Evolutionary conservation across 1,140 invertebrate species (phyloP).

Genomic region (Tetramorium simillimum): DNA sequence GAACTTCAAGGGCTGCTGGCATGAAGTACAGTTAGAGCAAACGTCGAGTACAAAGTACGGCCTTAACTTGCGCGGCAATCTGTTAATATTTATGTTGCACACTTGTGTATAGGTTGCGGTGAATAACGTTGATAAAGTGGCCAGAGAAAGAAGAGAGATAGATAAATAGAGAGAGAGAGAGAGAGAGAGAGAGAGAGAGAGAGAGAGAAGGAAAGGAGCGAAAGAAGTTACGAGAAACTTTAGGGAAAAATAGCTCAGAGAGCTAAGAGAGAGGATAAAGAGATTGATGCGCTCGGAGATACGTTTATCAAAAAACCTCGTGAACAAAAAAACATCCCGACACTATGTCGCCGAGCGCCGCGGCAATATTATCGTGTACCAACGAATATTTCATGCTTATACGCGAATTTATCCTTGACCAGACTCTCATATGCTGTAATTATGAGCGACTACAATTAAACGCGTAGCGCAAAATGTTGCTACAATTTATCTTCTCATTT

Average conservation of each 20-base stretch:
- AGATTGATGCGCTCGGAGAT: not conserved
- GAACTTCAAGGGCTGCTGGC: conserved; percentile 20
- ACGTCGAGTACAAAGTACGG: conserved; percentile 14
- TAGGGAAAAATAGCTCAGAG: not conserved
- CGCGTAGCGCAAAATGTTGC: not conserved
- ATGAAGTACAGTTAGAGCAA: not conserved
- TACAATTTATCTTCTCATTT: not conserved
- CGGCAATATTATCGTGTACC: conserved; percentile 2
- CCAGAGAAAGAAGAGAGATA: not conserved
- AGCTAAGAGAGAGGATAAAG: not conserved
- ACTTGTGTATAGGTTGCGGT: conserved; percentile 20
- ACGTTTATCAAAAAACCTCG: not conserved
- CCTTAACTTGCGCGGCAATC: conserved; percentile 25
- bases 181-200: not conserved
- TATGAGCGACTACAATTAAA: conserved; percentile 20
- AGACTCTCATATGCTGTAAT: not conserved
- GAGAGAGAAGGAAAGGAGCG: not conserved
- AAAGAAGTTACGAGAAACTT: conserved; percentile 16
- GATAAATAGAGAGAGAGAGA: not conserved
- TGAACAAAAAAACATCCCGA: not conserved
- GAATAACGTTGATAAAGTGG: conserved; percentile 33
- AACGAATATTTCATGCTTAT: conserved; percentile 36
- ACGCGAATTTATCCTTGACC: conserved; percentile 9
- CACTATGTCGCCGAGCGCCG: not conserved
- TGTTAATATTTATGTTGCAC: conserved; percentile 62